Evolutionary conservation across 2,113 vertebrate genomes (phyloP).

Genomic region (Callaeas wilsoni): DNA sequence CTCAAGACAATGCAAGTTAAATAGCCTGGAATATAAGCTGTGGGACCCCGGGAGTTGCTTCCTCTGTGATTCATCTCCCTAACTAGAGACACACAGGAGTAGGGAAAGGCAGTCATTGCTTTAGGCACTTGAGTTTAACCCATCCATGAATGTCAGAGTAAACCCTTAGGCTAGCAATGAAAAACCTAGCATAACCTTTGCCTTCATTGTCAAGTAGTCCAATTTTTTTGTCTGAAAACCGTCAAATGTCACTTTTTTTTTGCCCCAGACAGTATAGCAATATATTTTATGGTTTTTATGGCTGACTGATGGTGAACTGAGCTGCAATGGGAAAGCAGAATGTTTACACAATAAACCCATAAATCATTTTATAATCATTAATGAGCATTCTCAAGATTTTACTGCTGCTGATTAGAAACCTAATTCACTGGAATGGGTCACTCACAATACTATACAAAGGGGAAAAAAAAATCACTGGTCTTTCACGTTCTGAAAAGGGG

Average conservation of each 20-base stretch:
- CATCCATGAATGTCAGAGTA: not conserved
- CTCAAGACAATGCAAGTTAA: not conserved
- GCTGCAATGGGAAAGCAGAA: conserved; percentile 2
- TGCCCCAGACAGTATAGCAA: not conserved
- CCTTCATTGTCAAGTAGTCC: not conserved
- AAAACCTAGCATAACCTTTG: not conserved
- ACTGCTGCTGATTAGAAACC: not conserved
- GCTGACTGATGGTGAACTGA: not conserved
- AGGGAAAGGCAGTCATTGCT: not conserved
- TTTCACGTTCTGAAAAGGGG: conserved; percentile 61
- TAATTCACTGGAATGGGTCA: not conserved
- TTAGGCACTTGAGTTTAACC: not conserved
- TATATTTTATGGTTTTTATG: not conserved
- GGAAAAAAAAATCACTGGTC: not conserved
- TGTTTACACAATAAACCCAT: not conserved
- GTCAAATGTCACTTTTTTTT: not conserved
- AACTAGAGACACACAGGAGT: not conserved
- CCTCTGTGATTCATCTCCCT: not conserved
- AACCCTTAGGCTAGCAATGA: not conserved
- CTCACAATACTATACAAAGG: not conserved
- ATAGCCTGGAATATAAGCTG: not conserved
- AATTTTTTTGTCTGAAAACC: not conserved
- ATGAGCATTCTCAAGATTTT: not conserved
- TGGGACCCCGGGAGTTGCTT: fast-evolving
- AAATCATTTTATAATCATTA: conserved; percentile 19